Base-by-base conservation (phyloP, 2,888 invertebrate genomes). In the Amphipoea oculea region DNA sequence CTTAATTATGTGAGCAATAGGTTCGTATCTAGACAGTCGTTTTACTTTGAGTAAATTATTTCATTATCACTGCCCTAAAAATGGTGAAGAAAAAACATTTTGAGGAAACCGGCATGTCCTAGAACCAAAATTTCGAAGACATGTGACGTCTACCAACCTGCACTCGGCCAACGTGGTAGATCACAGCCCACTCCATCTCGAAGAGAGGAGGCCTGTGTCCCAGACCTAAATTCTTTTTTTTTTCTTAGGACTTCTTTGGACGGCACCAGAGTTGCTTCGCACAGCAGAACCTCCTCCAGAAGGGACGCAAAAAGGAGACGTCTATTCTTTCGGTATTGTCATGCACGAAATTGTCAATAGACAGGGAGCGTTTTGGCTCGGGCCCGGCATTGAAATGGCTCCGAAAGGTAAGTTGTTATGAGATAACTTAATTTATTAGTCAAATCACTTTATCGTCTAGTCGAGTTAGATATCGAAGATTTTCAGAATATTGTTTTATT, bases 311-410 rank as follows among this genome's bases (percentile, higher is more conserved):
- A 99, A 99, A 94, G 99, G 98, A 42, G 99, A 99, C 92, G 98
- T 99, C n/a, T 99, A 99, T 94, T 99, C 99, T 66, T 99, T 99
- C 93, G 99, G 98, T 23, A 98, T 99, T 90, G 98, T 99, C 91
- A 98, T 99, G 92, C 99, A 99, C 92, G 99, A 99, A 96, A 99
- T 99, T 90, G 98, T 98, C 79, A 98, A 98, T 88, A 97, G 99
- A 74, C 98, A 99, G 94, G 99, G 99, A 48, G 98, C 98, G 0
- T 99, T 99, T 94, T 99, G 98, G 97, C 96, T 99, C 73, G 98
- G 98, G 83, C 97, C 97, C 60, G 97, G 97, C 63, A 92, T 95
- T 77, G 97, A 97, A 78, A 96, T 98, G 92, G 95, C 98, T 17
- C 98, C 98, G 20, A 98, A 98, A 97, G 98, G 99, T 98, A 95